Evolutionary conservation across 2,113 vertebrate species (phyloP), one percentile per base, ranked within the genome.

Genomic region (Edolisoma coerulescens): DNA sequence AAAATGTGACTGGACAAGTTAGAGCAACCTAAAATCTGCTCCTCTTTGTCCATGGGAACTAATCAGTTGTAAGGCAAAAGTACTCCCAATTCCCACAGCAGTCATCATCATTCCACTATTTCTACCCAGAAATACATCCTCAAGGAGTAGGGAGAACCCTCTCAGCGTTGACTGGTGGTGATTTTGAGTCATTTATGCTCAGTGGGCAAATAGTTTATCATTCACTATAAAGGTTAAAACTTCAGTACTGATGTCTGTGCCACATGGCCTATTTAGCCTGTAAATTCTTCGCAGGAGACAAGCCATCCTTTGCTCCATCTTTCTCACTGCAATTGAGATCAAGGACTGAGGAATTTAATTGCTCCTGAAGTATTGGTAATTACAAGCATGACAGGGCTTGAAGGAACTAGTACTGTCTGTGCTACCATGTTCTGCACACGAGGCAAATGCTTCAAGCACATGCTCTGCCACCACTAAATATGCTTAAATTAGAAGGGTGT

Each of bases 241-340:
- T 28, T 15, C 53, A 88, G 41, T 77, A 79, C 57, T 84, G 91
- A 39, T 83, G 64, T 71, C 24, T 84, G 39, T 96, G 64, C 76
- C 64, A 60, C 56, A 42, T 1, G 1, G 85, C 23, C 16, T 89
- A 13, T 90, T 94, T 88, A 88, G 85, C 42, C 41, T 23, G 35
- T 67, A 90, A 90, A 90, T 68, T 67, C 39, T 56, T 70, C 7
- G 6, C 52, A 80, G 79, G n/a, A 91, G 80, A 81, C 63, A 88
- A 94, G 27, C 44, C 82, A 88, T 70, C 20, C 90, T 93, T 89
- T 77, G 37, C 86, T 92, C 49, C 88, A 86, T 95, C 71, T 90
- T 96, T 93, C 92, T 93, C 80, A 78, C 64, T 95, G 95, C 90
- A 93, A 96, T 96, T 96, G 90, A 95, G 80, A 92, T 95, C 86